Evolutionary conservation across 2,797 vertebrate species (phyloP), one percentile per base, ranked within the genome.

Genomic region (Eospalax fontanierii): DNA sequence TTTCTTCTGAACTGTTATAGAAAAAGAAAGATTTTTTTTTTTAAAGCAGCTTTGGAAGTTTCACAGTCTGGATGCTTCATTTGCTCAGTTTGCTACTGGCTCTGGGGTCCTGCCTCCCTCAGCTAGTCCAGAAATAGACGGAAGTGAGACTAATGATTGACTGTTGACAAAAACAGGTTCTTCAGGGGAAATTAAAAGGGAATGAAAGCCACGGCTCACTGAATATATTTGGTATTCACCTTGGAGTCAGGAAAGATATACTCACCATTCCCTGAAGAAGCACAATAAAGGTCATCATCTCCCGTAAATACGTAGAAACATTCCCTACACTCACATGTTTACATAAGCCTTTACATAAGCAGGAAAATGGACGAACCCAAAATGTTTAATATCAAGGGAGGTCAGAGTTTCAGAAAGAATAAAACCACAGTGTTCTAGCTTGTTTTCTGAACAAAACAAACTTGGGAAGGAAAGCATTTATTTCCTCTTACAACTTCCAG

Each of bases 111-210:
- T 84, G 90, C 63, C 63, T 96, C 83, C 24, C 84, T 85, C 16
- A 83, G 82, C 75, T 83, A 30, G 19, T 33, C 65, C 75, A 65
- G 24, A 93, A 83, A n/a, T 65, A 95, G 96, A 95, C 28, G 54
- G 14, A 90, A 89, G 78, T 89, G 95, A 78, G 43, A 95, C 93
- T 95, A 96, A 93, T 35, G 26, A 66, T 65, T 24, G 21, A 65
- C 43, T 2, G 65, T 12, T 24, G 89, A 54, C 21, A 33, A 46
- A 26, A 94, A 38, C 81, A 97, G 79, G 93, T 78, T 89, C 97
- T 97, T 98, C 98, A 96, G 98, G 97, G 97, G 98, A 92, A 86
- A 91, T 91, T 95, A 97, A 92, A 63, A 93, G 95, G 94, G 93
- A 96, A 5, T 2, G 87, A 95, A 90, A 81, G 91, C 81, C 75